Base-by-base conservation (phyloP, 2,113 vertebrate genomes). In the Lontra canadensis region DNA sequence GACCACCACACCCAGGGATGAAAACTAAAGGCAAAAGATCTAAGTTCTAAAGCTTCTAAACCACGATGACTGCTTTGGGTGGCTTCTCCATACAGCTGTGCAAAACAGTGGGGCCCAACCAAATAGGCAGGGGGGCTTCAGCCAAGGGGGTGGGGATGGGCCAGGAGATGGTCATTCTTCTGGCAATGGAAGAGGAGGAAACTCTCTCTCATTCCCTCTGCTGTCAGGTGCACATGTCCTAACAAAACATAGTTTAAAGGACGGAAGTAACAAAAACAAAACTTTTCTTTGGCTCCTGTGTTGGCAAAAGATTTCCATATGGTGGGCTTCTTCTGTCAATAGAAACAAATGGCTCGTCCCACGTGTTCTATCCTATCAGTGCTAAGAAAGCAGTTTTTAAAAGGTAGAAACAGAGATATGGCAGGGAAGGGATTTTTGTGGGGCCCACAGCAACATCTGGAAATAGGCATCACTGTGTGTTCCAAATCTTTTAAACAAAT, bases 241-340 rank as follows among this genome's bases (percentile, higher is more conserved):
- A 55, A 55, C 52, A 95, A 94, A 95, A 76, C 36, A 57, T 31
- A 49, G 44, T 65, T 69, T 49, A 63, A 90, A 91, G n/a, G 47
- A 86, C 4, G 11, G 34, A 95, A 97, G 85, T 71, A 96, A 90
- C 57, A 97, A 91, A 94, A 96, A 90, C 55, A 93, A 95, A 86
- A 20, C 81, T 82, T 92, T 82, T 55, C 47, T 80, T 63, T 57
- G 34, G 61, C 20, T 85, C 59, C 29, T 4, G 26, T 57, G 36
- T 85, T 88, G 44, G 76, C 55, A 78, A 92, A 79, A 74, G 84
- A 71, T 93, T 89, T 89, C 63, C 74, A 82, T 69, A 79, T 29
- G 34, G 31, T 82, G 20, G 57, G 36, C 55, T 85, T 93, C 71
- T 95, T 90, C 39, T 17, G 47, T 93, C 52, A 65, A 47, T 73